Evolutionary conservation across 2,888 invertebrate species (phyloP).

Genomic region (Dasypogon diadema): DNA sequence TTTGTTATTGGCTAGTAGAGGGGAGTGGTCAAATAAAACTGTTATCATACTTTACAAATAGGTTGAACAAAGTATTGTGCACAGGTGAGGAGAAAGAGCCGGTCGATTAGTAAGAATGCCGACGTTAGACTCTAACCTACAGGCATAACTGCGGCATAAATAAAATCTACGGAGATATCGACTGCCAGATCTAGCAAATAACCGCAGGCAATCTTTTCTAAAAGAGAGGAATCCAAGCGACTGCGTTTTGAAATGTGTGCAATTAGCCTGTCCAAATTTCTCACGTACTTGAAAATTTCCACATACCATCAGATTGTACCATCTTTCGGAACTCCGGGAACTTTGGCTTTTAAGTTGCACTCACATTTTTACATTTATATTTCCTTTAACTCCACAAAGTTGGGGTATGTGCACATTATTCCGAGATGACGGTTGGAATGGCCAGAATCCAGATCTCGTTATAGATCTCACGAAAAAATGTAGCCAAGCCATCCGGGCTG

Average conservation of each 20-base stretch:
- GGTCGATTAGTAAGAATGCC: conserved; percentile 20
- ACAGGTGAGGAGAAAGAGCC: background rate
- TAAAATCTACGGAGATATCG: conserved; percentile 22
- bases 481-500: background rate
- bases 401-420: background rate
- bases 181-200: conserved; percentile 17
- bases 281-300: conserved; percentile 30
- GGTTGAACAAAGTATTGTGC: background rate
- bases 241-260: conserved; percentile 10
- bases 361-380: background rate
- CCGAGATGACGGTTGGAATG: background rate
- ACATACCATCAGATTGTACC: conserved; percentile 17
- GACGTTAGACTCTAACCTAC: background rate
- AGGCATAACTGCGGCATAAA: conserved; percentile 10
- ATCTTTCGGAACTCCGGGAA: background rate
- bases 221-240: conserved; percentile 9
- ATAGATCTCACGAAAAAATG: background rate
- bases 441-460: background rate
- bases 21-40: conserved; percentile 46
- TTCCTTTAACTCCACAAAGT: background rate
- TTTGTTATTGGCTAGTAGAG: conserved; percentile 30
- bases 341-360: background rate
- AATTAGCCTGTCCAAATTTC: conserved; percentile 45
- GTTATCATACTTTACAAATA: conserved; percentile 36
- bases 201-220: conserved; percentile 7